phyloP scores from a whole-genome alignment of 2,113 vertebrate genomes.

The Struthidea cinerea region DNA sequence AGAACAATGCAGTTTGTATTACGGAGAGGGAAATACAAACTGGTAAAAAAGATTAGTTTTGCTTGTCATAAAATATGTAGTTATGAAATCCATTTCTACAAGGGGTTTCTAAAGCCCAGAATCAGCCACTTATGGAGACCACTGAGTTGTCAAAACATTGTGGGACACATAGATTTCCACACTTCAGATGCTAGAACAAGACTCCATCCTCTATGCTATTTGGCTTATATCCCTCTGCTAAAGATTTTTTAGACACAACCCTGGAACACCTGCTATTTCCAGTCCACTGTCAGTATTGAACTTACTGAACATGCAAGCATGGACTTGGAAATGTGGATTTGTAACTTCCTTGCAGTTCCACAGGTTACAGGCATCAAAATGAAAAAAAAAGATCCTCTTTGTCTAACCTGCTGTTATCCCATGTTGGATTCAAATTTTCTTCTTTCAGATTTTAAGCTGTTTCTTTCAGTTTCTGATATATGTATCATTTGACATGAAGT shows the following conservation, averaged over 20 bases:
- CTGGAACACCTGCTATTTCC: background rate
- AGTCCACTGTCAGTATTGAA: background rate
- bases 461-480: background rate
- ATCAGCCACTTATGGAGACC: background rate
- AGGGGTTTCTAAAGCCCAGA: background rate
- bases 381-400: background rate
- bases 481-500: background rate
- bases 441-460: background rate
- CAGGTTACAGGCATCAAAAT: background rate
- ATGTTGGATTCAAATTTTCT: accelerated
- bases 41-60: background rate
- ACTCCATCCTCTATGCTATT: background rate
- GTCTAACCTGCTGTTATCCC: background rate
- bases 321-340: background rate
- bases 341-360: background rate
- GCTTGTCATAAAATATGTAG: background rate
- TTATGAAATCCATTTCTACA: background rate
- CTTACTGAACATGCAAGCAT: background rate
- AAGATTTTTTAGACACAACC: background rate
- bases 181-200: background rate
- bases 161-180: background rate
- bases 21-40: background rate
- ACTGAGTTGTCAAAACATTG: background rate
- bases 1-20: background rate
- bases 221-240: background rate